Evolutionary conservation across 2,888 invertebrate species (phyloP).

Genomic region (Uloborus plumipes): DNA sequence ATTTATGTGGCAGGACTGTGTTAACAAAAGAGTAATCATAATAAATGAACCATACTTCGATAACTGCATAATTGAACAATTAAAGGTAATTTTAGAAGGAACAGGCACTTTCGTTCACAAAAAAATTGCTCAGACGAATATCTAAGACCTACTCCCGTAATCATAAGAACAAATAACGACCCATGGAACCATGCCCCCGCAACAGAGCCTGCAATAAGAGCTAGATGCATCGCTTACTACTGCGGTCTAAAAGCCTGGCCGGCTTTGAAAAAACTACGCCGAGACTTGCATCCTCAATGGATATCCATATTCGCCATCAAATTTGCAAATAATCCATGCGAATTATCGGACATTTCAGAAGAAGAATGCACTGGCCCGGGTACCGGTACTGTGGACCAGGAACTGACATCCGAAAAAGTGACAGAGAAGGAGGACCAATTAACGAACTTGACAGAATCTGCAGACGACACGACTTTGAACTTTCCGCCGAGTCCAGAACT

Average conservation of each 20-base stretch:
- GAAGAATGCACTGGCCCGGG: neutral
- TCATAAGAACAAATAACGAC: conserved; percentile 2
- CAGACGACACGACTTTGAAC: too few species aligned
- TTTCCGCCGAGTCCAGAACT: too few species aligned
- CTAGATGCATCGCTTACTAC: neutral
- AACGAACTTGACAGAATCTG: neutral
- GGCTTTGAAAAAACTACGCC: neutral
- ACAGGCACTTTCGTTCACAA: conserved; percentile 12
- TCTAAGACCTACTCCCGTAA: conserved; percentile 2
- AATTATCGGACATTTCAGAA: neutral
- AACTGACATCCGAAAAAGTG: neutral
- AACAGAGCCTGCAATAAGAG: neutral
- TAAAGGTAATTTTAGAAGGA: conserved; percentile 21
- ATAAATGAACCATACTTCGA: conserved; percentile 33
- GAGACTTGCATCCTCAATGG: conserved; percentile 1
- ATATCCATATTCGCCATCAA: neutral
- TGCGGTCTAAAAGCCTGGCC: conserved; percentile 23
- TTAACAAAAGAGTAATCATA: conserved; percentile 22
- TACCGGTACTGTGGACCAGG: conserved; percentile 12
- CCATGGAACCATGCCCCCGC: neutral
- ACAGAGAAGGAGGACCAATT: conserved; percentile 1
- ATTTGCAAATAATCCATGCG: too few species aligned
- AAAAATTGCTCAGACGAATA: conserved; percentile 11
- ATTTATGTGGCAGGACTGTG: conserved; percentile 26
- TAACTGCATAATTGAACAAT: neutral